phyloP scores from a whole-genome alignment of 2,888 invertebrate genomes.

The Caenorhabditis becei region DNA sequence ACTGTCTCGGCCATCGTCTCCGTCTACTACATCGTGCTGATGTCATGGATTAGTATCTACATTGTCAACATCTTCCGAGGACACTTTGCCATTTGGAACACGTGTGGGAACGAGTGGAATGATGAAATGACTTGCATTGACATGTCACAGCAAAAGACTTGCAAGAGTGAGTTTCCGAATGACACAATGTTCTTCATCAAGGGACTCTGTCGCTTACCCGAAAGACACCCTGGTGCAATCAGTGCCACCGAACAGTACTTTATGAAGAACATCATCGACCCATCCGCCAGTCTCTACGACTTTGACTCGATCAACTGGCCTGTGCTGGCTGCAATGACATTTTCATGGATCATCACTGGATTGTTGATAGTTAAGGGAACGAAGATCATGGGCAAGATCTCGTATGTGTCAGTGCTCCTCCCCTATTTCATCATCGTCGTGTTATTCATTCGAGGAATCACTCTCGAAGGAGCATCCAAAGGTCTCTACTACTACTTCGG shows the following conservation, averaged over 20 bases:
- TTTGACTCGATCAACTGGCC: slow-evolving; percentile 72
- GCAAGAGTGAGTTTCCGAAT: background rate
- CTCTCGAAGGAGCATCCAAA: slow-evolving; percentile 69
- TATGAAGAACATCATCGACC: slow-evolving; percentile 66
- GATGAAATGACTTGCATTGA: slow-evolving; percentile 23
- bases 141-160: slow-evolving; percentile 36
- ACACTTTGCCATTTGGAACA: slow-evolving; percentile 52
- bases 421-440: slow-evolving; percentile 65
- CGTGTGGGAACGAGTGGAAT: slow-evolving; percentile 65
- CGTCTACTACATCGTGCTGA: slow-evolving; percentile 77
- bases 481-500: slow-evolving; percentile 73
- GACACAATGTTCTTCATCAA: background rate
- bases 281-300: slow-evolving; percentile 65
- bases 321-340: slow-evolving; percentile 40
- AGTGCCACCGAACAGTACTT: slow-evolving; percentile 59
- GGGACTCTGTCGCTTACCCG: slow-evolving; percentile 17
- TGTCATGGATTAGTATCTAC: slow-evolving; percentile 76
- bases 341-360: slow-evolving; percentile 71
- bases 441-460: slow-evolving; percentile 75
- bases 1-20: slow-evolving; percentile 89
- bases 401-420: slow-evolving; percentile 60
- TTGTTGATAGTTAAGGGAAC: slow-evolving; percentile 75
- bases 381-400: slow-evolving; percentile 69
- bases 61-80: slow-evolving; percentile 58
- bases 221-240: too few species aligned